Conservation (phyloP, 2,113 vertebrate genomes). For the Hystrix brachyura region DNA sequence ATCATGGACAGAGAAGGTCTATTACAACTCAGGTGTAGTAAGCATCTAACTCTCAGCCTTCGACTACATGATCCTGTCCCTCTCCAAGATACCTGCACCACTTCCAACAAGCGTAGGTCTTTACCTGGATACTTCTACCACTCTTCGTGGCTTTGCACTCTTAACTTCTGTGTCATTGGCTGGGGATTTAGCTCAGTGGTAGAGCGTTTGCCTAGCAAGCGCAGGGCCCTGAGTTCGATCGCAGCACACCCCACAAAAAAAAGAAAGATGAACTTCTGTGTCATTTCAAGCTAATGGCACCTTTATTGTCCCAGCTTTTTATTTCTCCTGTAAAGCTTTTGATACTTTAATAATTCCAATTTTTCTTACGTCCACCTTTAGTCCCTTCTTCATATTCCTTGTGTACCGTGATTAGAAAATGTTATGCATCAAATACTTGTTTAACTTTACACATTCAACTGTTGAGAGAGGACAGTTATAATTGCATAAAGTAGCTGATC, state of each 20-base stretch:
- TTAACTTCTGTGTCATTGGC: not conserved
- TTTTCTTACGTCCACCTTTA: slow-evolving; percentile 18
- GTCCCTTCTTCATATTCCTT: not conserved
- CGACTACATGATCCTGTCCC: slow-evolving; percentile 30
- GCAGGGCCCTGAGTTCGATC: too few species aligned
- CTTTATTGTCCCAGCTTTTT: not conserved
- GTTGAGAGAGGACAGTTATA: not conserved
- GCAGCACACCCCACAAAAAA: too few species aligned
- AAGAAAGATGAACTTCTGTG: not conserved
- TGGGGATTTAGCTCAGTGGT: too few species aligned
- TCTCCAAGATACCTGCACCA: not conserved
- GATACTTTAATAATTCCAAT: not conserved
- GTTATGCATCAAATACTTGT: not conserved
- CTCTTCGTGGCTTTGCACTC: slow-evolving; percentile 65
- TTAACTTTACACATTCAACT: not conserved
- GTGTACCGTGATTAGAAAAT: not conserved
- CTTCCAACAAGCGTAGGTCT: slow-evolving; percentile 68
- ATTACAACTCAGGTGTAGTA: slow-evolving; percentile 62
- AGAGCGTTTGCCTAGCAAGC: too few species aligned
- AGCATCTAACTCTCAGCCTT: slow-evolving; percentile 58
- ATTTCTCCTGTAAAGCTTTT: not conserved
- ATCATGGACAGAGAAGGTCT: slow-evolving; percentile 60
- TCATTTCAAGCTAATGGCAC: not conserved
- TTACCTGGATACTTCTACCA: slow-evolving; percentile 36
- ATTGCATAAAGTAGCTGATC: not conserved